Percentiles rank a stretch among this genome's conserved stretches.
phyloP scores from a whole-genome alignment of 2,113 vertebrate species.

The Xerus inauris region DNA sequence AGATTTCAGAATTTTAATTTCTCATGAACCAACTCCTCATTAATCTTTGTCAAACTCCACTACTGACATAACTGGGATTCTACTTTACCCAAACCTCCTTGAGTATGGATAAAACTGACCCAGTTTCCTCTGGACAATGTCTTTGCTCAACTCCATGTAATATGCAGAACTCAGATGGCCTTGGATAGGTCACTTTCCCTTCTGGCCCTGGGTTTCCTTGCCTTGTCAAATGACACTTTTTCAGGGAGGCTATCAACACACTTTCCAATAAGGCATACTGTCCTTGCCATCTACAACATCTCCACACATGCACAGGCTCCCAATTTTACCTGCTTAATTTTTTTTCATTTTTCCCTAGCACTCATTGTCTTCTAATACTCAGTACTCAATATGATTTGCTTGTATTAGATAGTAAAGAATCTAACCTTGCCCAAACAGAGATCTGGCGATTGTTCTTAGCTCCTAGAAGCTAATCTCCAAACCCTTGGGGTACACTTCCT shows the following conservation, averaged over 20 bases:
- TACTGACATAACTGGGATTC: not conserved
- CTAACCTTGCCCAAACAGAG: not conserved
- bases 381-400: not conserved
- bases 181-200: not conserved
- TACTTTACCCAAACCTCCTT: not conserved
- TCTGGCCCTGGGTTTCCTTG: not conserved
- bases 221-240: not conserved
- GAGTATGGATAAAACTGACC: not conserved
- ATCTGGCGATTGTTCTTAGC: not conserved
- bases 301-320: not conserved
- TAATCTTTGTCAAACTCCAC: not conserved
- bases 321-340: not conserved
- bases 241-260: not conserved
- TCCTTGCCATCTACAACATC: not conserved
- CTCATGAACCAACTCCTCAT: not conserved
- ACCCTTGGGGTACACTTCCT: not conserved
- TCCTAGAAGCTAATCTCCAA: not conserved
- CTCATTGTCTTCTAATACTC: not conserved
- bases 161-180: not conserved
- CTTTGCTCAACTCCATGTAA: not conserved
- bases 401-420: not conserved
- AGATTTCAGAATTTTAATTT: constrained; percentile 25
- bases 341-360: not conserved
- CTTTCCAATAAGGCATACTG: not conserved
- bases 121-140: not conserved